Base-by-base conservation (phyloP, 2,797 vertebrate species). In the Dipus sagitta region DNA sequence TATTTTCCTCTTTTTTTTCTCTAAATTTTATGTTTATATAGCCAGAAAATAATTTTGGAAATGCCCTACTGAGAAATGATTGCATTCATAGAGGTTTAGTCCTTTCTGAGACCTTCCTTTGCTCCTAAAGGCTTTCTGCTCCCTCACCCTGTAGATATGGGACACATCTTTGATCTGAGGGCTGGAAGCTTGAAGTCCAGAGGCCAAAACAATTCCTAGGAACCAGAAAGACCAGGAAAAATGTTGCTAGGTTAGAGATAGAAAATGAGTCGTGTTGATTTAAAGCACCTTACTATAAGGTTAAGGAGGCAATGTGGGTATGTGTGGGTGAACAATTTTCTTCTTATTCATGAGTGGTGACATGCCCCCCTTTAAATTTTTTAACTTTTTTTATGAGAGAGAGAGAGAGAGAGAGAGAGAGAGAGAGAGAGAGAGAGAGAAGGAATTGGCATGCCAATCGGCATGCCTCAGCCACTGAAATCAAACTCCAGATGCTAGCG, bases 141-240 rank as follows among this genome's bases (percentile, higher is more conserved):
- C 74, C 82, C 67, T 32, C 32, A 75, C 2, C 75, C 65, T 76
- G 28, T 34, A 24, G 76, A 23, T 47, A 20, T 2, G 82, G 77
- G 79, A 32, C 32, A 93, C 30, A 72, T 30, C 42, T 81, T 84
- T 93, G 38, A 34, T 88, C n/a, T 79, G 30, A 94, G 78, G 62
- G 64, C 17, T 64, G 20, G 32, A 71, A 62, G 88, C 21, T 15
- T 54, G 21, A 21, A 65, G 42, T 71, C 67, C 26, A 65, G 91
- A 82, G 65, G 77, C 12, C 74, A 79, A 60, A 87, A 80, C n/a
- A 90, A 71, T 65, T 38, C 9, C 11, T 15, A 79, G 28, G 74
- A 87, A 89, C n/a, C 81, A 89, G 76, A 89, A 91, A 54, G 91
- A 34, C 79, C 60, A 26, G 87, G 83, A 32, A 88, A 93, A 93